These are phyloP conservation scores for Dendropsophus ebraccatus DNA, from an alignment of 2,113 vertebrate species.

Conservation along the genomic window DNA sequence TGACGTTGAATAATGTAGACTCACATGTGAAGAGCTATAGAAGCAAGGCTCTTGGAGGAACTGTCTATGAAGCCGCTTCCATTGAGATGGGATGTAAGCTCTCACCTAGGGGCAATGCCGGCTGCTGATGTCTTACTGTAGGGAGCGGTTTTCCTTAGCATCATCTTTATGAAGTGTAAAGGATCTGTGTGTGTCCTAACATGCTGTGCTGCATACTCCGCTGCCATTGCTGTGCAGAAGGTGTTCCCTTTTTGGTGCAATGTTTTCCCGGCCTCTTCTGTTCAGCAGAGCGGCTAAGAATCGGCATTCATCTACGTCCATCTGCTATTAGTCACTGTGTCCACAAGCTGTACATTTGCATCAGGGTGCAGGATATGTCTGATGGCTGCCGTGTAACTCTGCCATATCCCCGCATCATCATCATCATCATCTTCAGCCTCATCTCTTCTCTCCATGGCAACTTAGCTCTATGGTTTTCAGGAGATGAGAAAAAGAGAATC, in stretches of 20 bases:
- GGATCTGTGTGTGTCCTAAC: not conserved
- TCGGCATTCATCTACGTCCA: conserved; percentile 30
- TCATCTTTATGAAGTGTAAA: not conserved
- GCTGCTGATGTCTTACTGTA: too few species aligned
- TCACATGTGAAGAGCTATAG: too few species aligned
- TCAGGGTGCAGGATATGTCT: conserved; percentile 59
- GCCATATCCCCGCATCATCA: conserved; percentile 62
- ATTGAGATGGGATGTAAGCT: too few species aligned
- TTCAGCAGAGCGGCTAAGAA: conserved; percentile 61
- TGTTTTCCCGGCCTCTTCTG: conserved; percentile 60
- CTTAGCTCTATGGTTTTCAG: conserved; percentile 68
- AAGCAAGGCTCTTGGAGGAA: too few species aligned
- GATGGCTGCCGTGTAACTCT: conserved; percentile 64
- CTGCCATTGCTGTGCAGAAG: conserved; percentile 15
- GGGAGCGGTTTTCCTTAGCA: too few species aligned
- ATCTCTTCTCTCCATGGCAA: conserved; percentile 75
- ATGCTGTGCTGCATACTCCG: not conserved
- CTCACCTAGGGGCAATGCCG: too few species aligned
- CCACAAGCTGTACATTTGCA: conserved; percentile 42
- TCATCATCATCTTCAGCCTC: conserved; percentile 59
- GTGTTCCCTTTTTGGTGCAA: conserved; percentile 62
- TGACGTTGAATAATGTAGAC: too few species aligned
- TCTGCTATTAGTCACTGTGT: conserved; percentile 49
- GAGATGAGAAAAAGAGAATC: conserved; percentile 62
- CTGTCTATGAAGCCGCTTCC: too few species aligned